Percentiles rank a stretch among this genome's conserved stretches.
phyloP scores from a whole-genome alignment of 2,113 vertebrate species.

The Gambusia holbrooki region DNA sequence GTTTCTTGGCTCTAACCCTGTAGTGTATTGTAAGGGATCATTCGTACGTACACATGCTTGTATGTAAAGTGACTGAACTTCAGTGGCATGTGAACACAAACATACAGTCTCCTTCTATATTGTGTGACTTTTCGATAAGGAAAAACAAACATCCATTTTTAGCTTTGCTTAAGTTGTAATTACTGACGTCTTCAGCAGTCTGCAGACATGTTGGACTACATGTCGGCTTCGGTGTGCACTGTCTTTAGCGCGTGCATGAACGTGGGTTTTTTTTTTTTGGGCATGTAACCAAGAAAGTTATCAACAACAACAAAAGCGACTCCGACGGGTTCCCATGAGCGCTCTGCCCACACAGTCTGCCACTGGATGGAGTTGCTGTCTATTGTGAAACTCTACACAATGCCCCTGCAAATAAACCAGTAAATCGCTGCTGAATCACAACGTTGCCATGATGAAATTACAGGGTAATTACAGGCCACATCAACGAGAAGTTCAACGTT shows the following conservation, averaged over 20 bases:
- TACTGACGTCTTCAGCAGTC: background rate
- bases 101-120: background rate
- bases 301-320: slow-evolving; percentile 43
- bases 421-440: slow-evolving; percentile 61
- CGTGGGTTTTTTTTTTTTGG: slow-evolving; percentile 28
- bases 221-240: background rate
- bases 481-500: slow-evolving; percentile 47
- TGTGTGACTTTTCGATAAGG: background rate
- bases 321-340: slow-evolving; percentile 63
- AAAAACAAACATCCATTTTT: slow-evolving; percentile 5
- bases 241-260: background rate
- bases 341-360: slow-evolving; percentile 25
- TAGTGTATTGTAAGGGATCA: too few species aligned
- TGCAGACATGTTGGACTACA: background rate
- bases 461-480: slow-evolving; percentile 62
- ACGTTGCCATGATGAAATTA: slow-evolving; percentile 47
- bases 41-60: background rate
- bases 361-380: slow-evolving; percentile 33
- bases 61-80: slow-evolving; percentile 3
- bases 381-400: slow-evolving; percentile 61
- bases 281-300: slow-evolving; percentile 47
- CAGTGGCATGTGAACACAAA: slow-evolving; percentile 3
- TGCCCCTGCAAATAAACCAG: slow-evolving; percentile 61
- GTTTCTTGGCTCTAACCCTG: slow-evolving; percentile 20
- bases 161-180: background rate